Base-by-base conservation (phyloP, 2,113 vertebrate species). In the Sebastes schlegelii region DNA sequence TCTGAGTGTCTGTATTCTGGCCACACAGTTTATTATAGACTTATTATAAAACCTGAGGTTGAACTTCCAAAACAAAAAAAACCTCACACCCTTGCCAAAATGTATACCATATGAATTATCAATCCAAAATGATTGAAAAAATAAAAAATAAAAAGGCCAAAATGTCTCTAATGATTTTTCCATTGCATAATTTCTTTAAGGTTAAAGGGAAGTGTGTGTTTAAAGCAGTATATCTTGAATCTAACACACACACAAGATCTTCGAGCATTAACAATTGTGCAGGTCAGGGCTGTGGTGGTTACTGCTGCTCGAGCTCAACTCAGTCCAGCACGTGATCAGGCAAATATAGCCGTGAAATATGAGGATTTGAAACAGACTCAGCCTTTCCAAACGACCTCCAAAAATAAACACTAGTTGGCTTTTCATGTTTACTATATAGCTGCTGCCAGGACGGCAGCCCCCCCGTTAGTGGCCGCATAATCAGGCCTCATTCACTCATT, bases 281-380 rank as follows among this genome's bases (percentile, higher is more conserved):
- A 67, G 67, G 55, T 19, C 12, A 19, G 61, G 17, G 49, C 66
- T 58, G 70, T 58, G 76, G 65, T 74, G 26, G 26, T 26, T 67
- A 43, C 71, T 49, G 61, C 77, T 51, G 74, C 69, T 42, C 0
- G 0, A 17, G 74, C 45, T 63, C 62, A 85, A 26, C 61, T 13
- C 61, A 34, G 26, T 34, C 26, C 69, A 51, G 69, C 64, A 40
- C 71, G 74, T 14, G 48, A 74, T 23, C 65, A 12, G 62, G 80
- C 82, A 92, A 79, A 91, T 90, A 88, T 90, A 88, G 85, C 83
- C 9, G 2, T 85, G 83, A 90, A 86, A 92, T 43, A 84, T 82
- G 79, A 88, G 79, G 77, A 90, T 85, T 82, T 76, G 80, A 87
- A 79, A 84, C 66, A 26, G 75, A 67, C 62, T 73, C 66, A 45